These are phyloP conservation scores for Isichthys henryi DNA, from an alignment of 2,113 vertebrate species.

Conservation along the genomic window DNA sequence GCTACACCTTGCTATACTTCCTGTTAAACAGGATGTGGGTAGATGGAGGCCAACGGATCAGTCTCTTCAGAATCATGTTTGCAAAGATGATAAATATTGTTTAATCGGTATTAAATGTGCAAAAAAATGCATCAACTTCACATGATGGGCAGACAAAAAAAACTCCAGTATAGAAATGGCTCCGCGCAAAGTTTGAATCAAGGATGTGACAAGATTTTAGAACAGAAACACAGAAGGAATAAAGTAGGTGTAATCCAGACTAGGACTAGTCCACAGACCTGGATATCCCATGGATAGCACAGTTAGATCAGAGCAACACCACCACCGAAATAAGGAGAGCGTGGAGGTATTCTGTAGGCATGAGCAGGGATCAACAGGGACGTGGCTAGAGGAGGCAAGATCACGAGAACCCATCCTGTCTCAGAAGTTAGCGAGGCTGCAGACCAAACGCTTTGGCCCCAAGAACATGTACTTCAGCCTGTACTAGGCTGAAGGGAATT, in stretches of 20 bases:
- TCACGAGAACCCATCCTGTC: not conserved
- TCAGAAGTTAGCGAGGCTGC: not conserved
- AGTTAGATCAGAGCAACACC: not conserved
- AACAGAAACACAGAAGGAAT: not conserved
- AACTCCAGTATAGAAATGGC: not conserved
- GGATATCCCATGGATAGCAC: not conserved
- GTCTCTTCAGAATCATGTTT: not conserved
- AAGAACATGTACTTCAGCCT: not conserved
- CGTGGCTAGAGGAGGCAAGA: not conserved
- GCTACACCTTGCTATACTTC: conserved; percentile 5
- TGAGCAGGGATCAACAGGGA: not conserved
- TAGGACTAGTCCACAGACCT: not conserved
- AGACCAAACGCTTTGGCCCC: not conserved
- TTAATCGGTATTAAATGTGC: not conserved
- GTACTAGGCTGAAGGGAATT: not conserved
- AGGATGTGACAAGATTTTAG: not conserved
- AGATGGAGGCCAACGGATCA: conserved; percentile 17
- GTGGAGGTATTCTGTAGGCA: not conserved
- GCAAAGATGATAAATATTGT: not conserved
- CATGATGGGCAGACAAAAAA: not conserved
- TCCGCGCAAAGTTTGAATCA: not conserved
- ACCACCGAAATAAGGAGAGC: not conserved
- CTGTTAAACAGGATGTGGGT: conserved; percentile 22
- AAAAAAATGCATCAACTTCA: not conserved
- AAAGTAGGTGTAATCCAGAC: not conserved